A percentile compares a stretch with the other conserved stretches of the same genome.
phyloP scores from a whole-genome alignment of 23 tunicate species.

The Botrylloides violaceus region DNA sequence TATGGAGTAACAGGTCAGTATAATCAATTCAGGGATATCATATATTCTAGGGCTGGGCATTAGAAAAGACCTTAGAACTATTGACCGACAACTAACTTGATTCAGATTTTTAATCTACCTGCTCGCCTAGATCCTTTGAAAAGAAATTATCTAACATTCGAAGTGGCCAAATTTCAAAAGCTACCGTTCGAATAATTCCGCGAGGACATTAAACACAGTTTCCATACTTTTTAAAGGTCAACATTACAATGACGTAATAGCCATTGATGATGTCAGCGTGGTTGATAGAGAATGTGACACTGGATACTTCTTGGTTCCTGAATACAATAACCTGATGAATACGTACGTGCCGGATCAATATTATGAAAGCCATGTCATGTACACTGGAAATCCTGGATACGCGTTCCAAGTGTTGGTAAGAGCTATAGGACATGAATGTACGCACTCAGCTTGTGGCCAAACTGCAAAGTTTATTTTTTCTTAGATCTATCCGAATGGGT shows the following conservation, averaged over 20 bases:
- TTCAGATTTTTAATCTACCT: too few species aligned
- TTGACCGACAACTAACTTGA: too few species aligned
- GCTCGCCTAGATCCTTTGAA: not conserved
- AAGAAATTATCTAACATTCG: not conserved
- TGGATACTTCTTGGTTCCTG: constrained; percentile 51
- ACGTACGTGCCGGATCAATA: constrained; percentile 36
- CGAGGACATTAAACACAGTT: too few species aligned
- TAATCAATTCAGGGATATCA: too few species aligned
- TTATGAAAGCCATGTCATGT: constrained; percentile 46
- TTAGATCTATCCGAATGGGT: constrained; percentile 69
- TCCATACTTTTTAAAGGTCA: constrained; percentile 15
- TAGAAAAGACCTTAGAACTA: too few species aligned
- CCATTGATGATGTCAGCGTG: constrained; percentile 83
- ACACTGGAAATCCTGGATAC: constrained; percentile 69
- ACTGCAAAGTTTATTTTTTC: not conserved
- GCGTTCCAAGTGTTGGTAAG: constrained; percentile 75
- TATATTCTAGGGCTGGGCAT: too few species aligned
- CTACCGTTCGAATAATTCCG: too few species aligned
- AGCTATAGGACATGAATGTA: too few species aligned
- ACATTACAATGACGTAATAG: constrained; percentile 45
- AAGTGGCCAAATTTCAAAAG: too few species aligned
- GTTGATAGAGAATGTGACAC: constrained; percentile 82
- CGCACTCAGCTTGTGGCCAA: too few species aligned
- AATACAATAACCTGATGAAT: constrained; percentile 29
- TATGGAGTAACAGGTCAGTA: constrained; percentile 12